Conservation (phyloP, 92 coral and sea anemone species). For the Paragorgia papillata region DNA sequence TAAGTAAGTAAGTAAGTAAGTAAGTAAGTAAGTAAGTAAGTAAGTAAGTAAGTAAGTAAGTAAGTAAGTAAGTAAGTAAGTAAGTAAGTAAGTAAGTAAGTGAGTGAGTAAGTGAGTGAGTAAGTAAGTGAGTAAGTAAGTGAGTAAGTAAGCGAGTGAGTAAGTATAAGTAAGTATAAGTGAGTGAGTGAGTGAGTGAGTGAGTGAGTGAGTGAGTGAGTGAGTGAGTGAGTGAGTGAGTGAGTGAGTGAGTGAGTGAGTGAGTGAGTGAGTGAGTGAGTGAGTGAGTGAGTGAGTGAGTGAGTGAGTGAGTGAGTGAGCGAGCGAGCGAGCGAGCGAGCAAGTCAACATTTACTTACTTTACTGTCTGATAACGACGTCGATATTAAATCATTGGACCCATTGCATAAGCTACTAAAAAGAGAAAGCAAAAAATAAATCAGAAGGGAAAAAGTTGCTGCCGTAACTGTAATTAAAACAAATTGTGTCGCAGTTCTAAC, state of each 20-base stretch:
- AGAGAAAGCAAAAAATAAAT: background rate
- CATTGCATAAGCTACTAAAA: constrained; percentile 28
- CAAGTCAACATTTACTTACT: constrained; percentile 2
- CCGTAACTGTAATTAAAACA: no score
- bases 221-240: constrained; percentile 44
- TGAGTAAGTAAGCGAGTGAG: constrained; percentile 53
- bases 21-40: no score
- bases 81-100: constrained; percentile 16
- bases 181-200: constrained; percentile 21
- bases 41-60: constrained; percentile 10
- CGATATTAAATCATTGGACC: constrained; percentile 33
- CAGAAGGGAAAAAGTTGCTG: background rate
- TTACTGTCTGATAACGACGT: constrained; percentile 31
- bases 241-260: constrained; percentile 48
- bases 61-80: constrained; percentile 30
- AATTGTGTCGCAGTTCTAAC: no score
- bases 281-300: background rate
- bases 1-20: no score
- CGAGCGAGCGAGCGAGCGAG: no score
- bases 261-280: background rate
- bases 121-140: constrained; percentile 47
- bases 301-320: constrained; percentile 27
- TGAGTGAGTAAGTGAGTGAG: constrained; percentile 46
- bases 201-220: constrained; percentile 29
- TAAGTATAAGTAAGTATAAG: constrained; percentile 9